Evolutionary conservation across 1,140 invertebrate genomes (phyloP).

Genomic region (Calliopsis andreniformis): DNA sequence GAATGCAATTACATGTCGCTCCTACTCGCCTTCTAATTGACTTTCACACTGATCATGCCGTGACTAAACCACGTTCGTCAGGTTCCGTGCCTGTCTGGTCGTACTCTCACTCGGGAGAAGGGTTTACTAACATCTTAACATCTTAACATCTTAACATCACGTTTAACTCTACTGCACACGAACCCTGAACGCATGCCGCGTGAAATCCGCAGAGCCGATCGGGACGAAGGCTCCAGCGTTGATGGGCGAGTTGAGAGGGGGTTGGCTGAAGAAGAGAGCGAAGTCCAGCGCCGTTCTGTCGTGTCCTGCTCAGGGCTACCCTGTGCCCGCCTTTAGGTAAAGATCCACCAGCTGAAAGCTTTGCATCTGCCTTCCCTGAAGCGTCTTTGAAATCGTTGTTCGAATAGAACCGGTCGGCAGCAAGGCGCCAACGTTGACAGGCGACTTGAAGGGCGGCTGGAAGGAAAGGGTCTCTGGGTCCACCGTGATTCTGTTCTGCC

Average conservation of each 20-base stretch:
- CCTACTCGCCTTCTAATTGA: conserved; percentile 7
- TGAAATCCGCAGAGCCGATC: conserved; percentile 83
- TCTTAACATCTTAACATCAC: neutral
- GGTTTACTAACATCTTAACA: conserved; percentile 14
- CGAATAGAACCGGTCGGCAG: conserved; percentile 85
- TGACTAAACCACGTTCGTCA: conserved; percentile 24
- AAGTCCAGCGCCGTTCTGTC: conserved; percentile 81
- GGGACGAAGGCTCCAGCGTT: conserved; percentile 86
- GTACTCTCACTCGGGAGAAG: neutral
- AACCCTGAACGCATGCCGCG: conserved; percentile 28
- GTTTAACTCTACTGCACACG: neutral
- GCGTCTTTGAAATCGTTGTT: neutral
- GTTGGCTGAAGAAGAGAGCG: conserved; percentile 72
- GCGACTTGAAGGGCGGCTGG: conserved; percentile 78
- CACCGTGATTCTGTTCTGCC: conserved; percentile 83
- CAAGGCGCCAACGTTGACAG: conserved; percentile 84
- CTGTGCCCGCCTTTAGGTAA: conserved; percentile 78
- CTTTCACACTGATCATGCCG: conserved; percentile 1
- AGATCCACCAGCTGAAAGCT: conserved; percentile 64
- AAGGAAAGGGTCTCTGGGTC: conserved; percentile 63
- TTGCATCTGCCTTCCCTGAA: neutral
- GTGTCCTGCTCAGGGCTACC: conserved; percentile 86
- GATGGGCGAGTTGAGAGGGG: conserved; percentile 78
- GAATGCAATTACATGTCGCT: conserved; percentile 4
- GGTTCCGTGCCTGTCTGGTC: neutral